Conservation (phyloP, 1,140 invertebrate species). For the Lineus longissimus region DNA sequence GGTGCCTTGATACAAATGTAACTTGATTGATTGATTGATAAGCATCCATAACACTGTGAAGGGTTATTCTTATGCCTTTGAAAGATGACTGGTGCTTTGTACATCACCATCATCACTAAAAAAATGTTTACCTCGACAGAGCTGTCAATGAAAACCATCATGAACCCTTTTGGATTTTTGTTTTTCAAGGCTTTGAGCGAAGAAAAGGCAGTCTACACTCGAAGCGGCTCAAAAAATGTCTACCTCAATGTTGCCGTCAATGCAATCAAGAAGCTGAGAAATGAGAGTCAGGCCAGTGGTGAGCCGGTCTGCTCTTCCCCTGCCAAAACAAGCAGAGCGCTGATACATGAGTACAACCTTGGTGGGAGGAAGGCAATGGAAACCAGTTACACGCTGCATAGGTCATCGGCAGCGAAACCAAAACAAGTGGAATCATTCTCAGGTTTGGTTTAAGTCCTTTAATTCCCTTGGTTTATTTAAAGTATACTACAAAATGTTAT, state of each 20-base stretch:
- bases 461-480: too few species aligned
- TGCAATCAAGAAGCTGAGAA: constrained; percentile 66
- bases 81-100: too few species aligned
- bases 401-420: constrained; percentile 22
- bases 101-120: too few species aligned
- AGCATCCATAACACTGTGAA: too few species aligned
- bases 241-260: constrained; percentile 82
- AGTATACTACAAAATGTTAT: too few species aligned
- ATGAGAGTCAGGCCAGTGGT: constrained; percentile 26
- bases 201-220: constrained; percentile 72
- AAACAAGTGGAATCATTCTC: neutral
- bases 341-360: constrained; percentile 65
- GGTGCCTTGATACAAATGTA: too few species aligned
- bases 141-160: too few species aligned
- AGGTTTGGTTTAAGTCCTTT: neutral
- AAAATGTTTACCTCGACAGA: too few species aligned
- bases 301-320: constrained; percentile 14
- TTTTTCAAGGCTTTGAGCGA: constrained; percentile 57
- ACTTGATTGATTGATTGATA: too few species aligned
- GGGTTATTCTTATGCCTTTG: too few species aligned
- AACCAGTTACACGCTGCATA: constrained; percentile 63
- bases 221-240: constrained; percentile 71
- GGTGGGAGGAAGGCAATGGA: constrained; percentile 62
- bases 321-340: constrained; percentile 19
- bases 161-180: constrained; percentile 8